Conservation (phyloP, 2,888 invertebrate species). For the Exocentrus adspersus region DNA sequence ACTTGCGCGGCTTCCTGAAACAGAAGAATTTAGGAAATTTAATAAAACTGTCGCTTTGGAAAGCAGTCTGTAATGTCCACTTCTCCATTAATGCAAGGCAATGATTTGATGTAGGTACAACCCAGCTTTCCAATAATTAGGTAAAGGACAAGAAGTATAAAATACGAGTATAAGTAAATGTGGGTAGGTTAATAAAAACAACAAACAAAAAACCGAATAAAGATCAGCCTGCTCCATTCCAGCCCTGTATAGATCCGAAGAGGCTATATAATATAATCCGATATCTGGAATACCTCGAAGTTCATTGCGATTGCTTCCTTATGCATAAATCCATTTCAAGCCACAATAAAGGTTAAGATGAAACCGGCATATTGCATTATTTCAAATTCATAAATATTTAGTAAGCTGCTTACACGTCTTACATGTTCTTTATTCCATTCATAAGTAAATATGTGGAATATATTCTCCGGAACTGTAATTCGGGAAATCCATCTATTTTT, state of each 20-base stretch:
- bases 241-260: background rate
- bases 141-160: too few species aligned
- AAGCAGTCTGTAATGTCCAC: too few species aligned
- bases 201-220: background rate
- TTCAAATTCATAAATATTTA: conserved; percentile 3
- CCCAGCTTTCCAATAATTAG: too few species aligned
- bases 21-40: too few species aligned
- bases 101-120: too few species aligned
- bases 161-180: too few species aligned
- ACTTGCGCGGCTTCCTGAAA: too few species aligned
- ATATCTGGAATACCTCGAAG: background rate
- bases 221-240: background rate
- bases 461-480: background rate
- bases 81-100: too few species aligned
- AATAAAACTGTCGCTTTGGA: too few species aligned
- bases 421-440: background rate
- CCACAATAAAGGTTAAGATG: background rate
- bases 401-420: background rate
- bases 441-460: background rate
- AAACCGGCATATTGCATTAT: background rate
- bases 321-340: background rate
- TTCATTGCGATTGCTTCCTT: conserved; percentile 3
- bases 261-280: background rate
- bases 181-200: background rate
- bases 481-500: background rate